phyloP scores from a whole-genome alignment of 2,888 invertebrate genomes.

The Harmothoe impar region DNA sequence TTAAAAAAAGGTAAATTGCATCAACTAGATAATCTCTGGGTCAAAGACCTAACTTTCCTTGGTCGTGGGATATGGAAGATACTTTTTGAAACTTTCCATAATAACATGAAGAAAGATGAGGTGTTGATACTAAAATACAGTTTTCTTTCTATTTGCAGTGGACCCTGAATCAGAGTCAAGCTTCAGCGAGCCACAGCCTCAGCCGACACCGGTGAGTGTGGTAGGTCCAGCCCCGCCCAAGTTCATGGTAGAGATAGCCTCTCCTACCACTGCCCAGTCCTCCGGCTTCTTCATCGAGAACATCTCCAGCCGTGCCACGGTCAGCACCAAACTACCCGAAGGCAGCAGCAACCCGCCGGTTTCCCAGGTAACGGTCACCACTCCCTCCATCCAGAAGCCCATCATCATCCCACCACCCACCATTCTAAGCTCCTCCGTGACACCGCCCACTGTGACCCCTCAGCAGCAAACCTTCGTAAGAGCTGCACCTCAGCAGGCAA shows the following conservation, averaged over 20 bases:
- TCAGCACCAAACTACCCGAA: not conserved
- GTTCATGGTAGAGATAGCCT: constrained; percentile 48
- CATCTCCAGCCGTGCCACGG: constrained; percentile 50
- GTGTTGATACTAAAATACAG: not conserved
- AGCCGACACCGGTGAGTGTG: constrained; percentile 40
- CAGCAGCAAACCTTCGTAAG: not conserved
- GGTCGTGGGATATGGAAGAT: too few relatives aligned
- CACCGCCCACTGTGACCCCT: not conserved
- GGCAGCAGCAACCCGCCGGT: too few relatives aligned
- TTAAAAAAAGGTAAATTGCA: too few relatives aligned
- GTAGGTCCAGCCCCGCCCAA: constrained; percentile 41
- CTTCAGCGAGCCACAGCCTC: not conserved
- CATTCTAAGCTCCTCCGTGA: not conserved
- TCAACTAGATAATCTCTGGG: too few relatives aligned
- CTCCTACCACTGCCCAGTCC: not conserved
- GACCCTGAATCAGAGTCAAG: constrained; percentile 11
- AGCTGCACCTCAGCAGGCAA: not conserved
- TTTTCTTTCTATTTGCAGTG: constrained; percentile 4
- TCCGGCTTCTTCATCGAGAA: constrained; percentile 48
- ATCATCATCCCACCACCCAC: constrained; percentile 1
- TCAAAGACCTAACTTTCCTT: too few relatives aligned
- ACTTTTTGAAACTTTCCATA: too few relatives aligned
- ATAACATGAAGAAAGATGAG: too few relatives aligned
- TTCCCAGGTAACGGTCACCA: not conserved
- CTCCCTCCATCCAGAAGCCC: not conserved